These are phyloP conservation scores for Stenodema calcarata DNA, from an alignment of 2,888 invertebrate species.

Conservation along the genomic window DNA sequence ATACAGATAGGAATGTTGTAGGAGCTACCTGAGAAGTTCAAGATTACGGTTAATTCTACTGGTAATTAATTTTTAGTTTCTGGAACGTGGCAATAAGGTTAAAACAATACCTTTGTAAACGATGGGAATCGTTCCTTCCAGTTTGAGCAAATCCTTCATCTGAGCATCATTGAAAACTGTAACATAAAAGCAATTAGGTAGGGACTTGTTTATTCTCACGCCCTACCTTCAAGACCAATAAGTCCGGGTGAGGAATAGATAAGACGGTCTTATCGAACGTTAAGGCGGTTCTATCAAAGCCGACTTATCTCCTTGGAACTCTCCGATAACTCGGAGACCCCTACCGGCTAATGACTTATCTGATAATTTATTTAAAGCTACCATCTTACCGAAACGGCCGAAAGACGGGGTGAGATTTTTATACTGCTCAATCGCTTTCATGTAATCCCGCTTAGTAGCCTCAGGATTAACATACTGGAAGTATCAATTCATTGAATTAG, in stretches of 20 bases:
- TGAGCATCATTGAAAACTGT: conserved; percentile 88
- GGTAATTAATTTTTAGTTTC: no score
- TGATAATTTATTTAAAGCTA: background rate
- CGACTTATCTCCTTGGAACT: no score
- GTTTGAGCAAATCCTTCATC: conserved; percentile 78
- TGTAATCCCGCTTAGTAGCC: conserved; percentile 71
- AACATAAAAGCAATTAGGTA: background rate
- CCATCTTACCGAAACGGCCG: conserved; percentile 73
- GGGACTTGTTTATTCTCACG: background rate
- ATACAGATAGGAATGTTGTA: conserved; percentile 98
- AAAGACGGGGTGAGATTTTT: conserved; percentile 64
- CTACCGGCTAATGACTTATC: no score
- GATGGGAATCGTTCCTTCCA: conserved; percentile 93
- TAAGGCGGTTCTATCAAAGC: no score
- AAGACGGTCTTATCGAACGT: no score
- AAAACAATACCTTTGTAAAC: conserved; percentile 74
- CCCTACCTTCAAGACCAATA: no score
- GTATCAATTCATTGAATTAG: conserved; percentile 23
- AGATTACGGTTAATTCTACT: no score
- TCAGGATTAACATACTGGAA: conserved; percentile 76
- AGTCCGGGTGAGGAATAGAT: no score
- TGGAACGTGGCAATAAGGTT: no score
- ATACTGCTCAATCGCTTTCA: conserved; percentile 70
- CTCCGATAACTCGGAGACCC: no score
- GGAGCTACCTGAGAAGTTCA: conserved; percentile 66